Evolutionary conservation across 2,113 vertebrate genomes (phyloP), one percentile per base, ranked within the genome.

Genomic region (Microtus ochrogaster): DNA sequence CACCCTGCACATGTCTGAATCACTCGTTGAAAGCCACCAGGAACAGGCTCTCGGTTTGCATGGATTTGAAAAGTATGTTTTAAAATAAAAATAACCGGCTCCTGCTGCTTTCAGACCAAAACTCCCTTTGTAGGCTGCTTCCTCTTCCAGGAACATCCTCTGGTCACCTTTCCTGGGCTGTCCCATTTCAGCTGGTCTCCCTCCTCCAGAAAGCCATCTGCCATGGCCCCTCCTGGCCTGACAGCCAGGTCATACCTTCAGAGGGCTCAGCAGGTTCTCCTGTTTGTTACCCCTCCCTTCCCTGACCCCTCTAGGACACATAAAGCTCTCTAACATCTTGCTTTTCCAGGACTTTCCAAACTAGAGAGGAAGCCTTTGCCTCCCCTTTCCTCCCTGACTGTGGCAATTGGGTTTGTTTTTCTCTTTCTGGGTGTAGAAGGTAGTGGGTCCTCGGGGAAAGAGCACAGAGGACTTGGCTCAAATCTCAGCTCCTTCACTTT

Each of bases 31-130:
- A 52, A 84, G 33, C 41, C 36, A 39, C 66, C 19, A 79, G 41
- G 33, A 79, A 58, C 17, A 41, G 68, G 66, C 52, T 89, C 47
- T 76, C 74, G 7, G 87, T 83, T 63, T 39, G 58, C 79, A 78
- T 12, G 76, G 28, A 91, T 66, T 92, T 84, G 61, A 84, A 94
- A 96, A 77, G 49, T 76, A 58, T 52, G 70, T 96, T 90, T 73
- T 33, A 83, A 97, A 92, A 95, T 65, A 41, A 96, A 92, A 93
- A 87, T 41, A 19, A 84, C 55, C 47, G 63, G 87, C 72, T 91
- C 24, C 70, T 6, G 11, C 7, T 39, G 44, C 47, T 91, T 87
- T 96, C 92, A 58, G 55, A 24, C 78, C 84, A 95, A 96, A 95
- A 94, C 96, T 78, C 90, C 90, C 93, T 91, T 87, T 72, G 61